Conservation (phyloP, 2,888 invertebrate species). For the Hirtodrosophila alboralis region DNA sequence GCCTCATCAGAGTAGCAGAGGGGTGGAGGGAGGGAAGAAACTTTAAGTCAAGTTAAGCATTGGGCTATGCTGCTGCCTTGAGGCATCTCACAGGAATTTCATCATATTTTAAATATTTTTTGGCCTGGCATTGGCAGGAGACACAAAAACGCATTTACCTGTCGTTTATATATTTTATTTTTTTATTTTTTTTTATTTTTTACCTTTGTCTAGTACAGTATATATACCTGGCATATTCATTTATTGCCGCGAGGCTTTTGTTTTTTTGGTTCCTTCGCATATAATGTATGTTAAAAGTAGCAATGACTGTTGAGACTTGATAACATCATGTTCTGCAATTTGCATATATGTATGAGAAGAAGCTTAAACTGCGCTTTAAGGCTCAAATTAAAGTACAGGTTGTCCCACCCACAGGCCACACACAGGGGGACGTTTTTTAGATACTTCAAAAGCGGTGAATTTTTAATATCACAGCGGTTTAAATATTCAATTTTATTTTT, state of each 20-base stretch:
- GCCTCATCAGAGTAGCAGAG: too few species aligned
- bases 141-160: slow-evolving; percentile 7
- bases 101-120: slow-evolving; percentile 34
- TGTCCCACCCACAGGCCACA: too few species aligned
- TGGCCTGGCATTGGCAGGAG: slow-evolving; percentile 13
- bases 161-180: too few species aligned
- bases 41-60: too few species aligned
- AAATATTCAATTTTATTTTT: too few species aligned
- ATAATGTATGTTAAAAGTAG: slow-evolving; percentile 44
- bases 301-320: slow-evolving; percentile 30
- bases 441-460: too few species aligned
- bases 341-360: slow-evolving; percentile 45
- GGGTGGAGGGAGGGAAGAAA: too few species aligned
- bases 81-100: slow-evolving; percentile 66
- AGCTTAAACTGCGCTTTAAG: slow-evolving; percentile 35
- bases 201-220: slow-evolving; percentile 36
- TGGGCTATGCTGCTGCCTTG: slow-evolving; percentile 4
- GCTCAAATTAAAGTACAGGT: too few species aligned
- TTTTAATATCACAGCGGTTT: too few species aligned
- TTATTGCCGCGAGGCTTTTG: slow-evolving; percentile 40
- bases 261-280: slow-evolving; percentile 19
- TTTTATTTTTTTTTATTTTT: too few species aligned
- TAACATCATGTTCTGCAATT: slow-evolving; percentile 42
- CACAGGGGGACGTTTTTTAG: too few species aligned
- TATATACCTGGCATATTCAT: slow-evolving; percentile 46